Base-by-base conservation (phyloP, 2,888 invertebrate species). In the Parapristionchus giblindavisi region DNA sequence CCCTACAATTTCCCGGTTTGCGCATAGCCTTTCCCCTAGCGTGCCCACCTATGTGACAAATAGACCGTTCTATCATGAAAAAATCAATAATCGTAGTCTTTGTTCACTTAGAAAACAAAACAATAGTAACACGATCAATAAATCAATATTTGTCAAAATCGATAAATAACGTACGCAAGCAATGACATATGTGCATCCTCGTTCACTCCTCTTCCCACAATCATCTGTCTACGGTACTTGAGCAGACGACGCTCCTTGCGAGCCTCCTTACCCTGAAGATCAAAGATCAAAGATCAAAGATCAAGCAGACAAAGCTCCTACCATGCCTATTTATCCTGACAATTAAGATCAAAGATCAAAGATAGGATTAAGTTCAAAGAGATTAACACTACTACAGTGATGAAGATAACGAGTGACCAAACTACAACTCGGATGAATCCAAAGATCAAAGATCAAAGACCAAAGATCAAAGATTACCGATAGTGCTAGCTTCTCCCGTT, bases 401-500 rank as follows among this genome's bases (percentile, higher is more conserved):
- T 11, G 56, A 56, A 27, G 24, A 56, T 24, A 1, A 21, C 17
- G 27, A 51, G 29, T n/a, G 14, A 68, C 27, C 56, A n/a, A 24
- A 27, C 24, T 24, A 14, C 56, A 24, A n/a, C 11, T 17, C 24
- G 11, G 56, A 56, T 11, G 24, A 56, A 48, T 1, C 40, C 17
- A 48, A 51, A 38, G 36, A 68, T 8, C 2, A 48, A 43, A 17
- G 11, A 21, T 68, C n/a, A 8, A 54, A 36, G 14, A 11, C 34
- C 1, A 11, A 65, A 11, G n/a, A 58, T 38, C 0, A 21, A n/a
- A 24, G 75, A 80, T 51, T 76, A 87, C 87, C 77, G 86, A 81
- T 29, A 85, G 78, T 52, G 82, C 77, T 54, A 81, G 78, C 75
- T 87, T 85, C 74, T 85, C 85, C 54, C 83, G 80, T 71, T 87